Percentiles rank a stretch among this genome's conserved stretches.
phyloP scores from a whole-genome alignment of 2,113 vertebrate species.

The Cichladusa arquata region DNA sequence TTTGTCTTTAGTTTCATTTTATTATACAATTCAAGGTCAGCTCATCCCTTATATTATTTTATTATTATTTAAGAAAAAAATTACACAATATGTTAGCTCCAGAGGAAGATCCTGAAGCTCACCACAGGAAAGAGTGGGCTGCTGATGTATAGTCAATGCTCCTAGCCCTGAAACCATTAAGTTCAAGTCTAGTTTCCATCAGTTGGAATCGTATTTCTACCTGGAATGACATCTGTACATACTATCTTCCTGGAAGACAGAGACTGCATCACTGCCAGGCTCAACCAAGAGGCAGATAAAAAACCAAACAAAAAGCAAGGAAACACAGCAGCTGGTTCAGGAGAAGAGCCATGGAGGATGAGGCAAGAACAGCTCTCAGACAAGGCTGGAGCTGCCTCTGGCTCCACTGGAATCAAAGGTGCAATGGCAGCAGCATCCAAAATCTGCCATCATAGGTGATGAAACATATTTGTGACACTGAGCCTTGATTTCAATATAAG shows the following conservation, averaged over 20 bases:
- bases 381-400: not conserved
- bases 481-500: not conserved
- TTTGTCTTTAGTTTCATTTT: not conserved
- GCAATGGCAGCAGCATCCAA: not conserved
- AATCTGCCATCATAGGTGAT: not conserved
- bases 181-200: not conserved
- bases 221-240: not conserved
- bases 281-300: not conserved
- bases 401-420: not conserved
- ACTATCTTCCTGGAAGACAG: not conserved
- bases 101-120: not conserved
- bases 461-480: not conserved
- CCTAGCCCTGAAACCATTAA: not conserved
- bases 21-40: not conserved
- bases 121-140: not conserved
- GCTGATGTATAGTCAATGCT: not conserved
- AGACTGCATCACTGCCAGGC: not conserved
- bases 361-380: not conserved
- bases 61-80: not conserved
- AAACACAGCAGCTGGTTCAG: not conserved
- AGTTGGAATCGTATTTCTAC: not conserved
- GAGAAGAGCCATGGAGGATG: not conserved
- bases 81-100: not conserved
- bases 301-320: not conserved
- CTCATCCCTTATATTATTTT: not conserved